These are phyloP conservation scores for Telmatochromis bifrenatus DNA, from an alignment of 2,113 vertebrate genomes.

Conservation along the genomic window DNA sequence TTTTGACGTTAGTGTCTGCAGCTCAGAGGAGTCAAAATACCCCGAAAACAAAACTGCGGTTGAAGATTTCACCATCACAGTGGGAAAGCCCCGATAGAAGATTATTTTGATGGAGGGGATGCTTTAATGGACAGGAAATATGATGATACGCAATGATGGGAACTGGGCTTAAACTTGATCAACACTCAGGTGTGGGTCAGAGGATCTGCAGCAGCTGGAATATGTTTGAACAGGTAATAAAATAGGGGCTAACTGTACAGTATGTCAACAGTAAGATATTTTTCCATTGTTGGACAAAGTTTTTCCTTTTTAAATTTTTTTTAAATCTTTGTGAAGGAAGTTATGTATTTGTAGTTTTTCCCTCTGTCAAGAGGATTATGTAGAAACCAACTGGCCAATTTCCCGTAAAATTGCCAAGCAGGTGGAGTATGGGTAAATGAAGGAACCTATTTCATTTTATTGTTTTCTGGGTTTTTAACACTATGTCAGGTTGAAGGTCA, in stretches of 20 bases:
- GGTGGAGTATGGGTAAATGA: background rate
- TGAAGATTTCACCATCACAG: background rate
- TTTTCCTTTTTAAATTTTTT: fast-evolving
- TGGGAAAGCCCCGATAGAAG: background rate
- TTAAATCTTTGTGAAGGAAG: background rate
- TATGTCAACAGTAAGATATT: background rate
- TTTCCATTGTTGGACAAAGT: background rate
- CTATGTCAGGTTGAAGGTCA: background rate
- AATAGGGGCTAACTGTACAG: background rate
- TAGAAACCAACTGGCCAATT: background rate
- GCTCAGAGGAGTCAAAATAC: slow-evolving; percentile 13
- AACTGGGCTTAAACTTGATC: background rate
- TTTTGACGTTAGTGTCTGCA: background rate
- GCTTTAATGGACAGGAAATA: background rate
- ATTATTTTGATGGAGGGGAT: background rate
- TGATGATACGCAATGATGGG: background rate
- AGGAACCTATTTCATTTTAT: background rate
- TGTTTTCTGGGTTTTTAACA: background rate
- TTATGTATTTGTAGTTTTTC: background rate
- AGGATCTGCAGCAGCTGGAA: background rate
- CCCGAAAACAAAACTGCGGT: background rate
- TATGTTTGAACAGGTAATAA: background rate
- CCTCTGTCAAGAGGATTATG: background rate
- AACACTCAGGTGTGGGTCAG: background rate
- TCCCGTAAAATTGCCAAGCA: background rate